phyloP scores from a whole-genome alignment of 2,113 vertebrate species.

The Labeo catla region DNA sequence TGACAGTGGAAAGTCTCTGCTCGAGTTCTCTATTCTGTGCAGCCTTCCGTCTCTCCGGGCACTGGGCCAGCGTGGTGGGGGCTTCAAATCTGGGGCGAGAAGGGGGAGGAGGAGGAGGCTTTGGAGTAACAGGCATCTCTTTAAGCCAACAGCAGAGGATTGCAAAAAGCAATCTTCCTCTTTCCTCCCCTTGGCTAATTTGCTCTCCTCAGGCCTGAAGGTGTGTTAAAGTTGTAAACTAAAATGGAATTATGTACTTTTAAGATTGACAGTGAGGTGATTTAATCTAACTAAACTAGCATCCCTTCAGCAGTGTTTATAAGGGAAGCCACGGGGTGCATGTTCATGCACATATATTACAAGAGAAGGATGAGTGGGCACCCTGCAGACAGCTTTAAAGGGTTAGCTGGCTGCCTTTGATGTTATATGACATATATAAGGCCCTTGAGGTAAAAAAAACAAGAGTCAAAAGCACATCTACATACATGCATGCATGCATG shows the following conservation, averaged over 20 bases:
- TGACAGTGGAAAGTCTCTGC: slow-evolving; percentile 39
- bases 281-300: slow-evolving; percentile 20
- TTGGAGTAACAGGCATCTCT: slow-evolving; percentile 31
- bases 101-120: not conserved
- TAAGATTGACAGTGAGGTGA: slow-evolving; percentile 26
- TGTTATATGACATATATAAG: slow-evolving; percentile 31
- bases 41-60: slow-evolving; percentile 20
- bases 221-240: not conserved
- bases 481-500: not conserved
- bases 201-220: not conserved
- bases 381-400: slow-evolving; percentile 29
- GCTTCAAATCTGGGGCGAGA: not conserved
- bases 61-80: slow-evolving; percentile 25
- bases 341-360: slow-evolving; percentile 17
- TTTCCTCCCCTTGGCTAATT: not conserved
- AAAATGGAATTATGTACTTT: slow-evolving; percentile 3
- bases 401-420: slow-evolving; percentile 39
- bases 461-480: slow-evolving; percentile 18
- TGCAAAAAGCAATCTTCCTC: slow-evolving; percentile 13
- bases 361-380: slow-evolving; percentile 5
- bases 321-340: not conserved
- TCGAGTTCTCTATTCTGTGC: slow-evolving; percentile 30
- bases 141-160: slow-evolving; percentile 30
- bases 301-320: not conserved
- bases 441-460: slow-evolving; percentile 30